Conservation (phyloP, 2,888 invertebrate genomes). For the Lymantria dispar region DNA sequence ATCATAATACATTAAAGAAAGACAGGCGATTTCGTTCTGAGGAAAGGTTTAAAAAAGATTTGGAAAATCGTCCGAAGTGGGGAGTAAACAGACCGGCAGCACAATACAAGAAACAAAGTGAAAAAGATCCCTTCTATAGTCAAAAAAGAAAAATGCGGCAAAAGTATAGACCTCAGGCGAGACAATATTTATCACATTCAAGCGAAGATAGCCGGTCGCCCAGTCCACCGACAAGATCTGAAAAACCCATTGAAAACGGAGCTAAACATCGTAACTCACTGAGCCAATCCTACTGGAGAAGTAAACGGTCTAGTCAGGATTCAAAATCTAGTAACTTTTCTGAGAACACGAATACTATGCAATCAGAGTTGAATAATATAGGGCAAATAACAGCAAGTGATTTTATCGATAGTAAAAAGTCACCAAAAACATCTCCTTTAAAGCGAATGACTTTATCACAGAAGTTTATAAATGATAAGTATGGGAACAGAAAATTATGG, state of each 20-base stretch:
- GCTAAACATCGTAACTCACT: conserved; percentile 69
- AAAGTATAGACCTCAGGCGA: conserved; percentile 83
- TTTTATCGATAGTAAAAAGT: conserved; percentile 57
- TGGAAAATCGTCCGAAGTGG: conserved; percentile 88
- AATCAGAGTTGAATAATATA: conserved; percentile 77
- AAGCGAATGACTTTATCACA: conserved; percentile 74
- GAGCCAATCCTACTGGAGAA: conserved; percentile 78
- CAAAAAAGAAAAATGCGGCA: conserved; percentile 86
- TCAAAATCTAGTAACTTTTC: conserved; percentile 53
- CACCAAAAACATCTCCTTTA: conserved; percentile 59
- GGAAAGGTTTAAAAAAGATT: conserved; percentile 79
- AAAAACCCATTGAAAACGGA: conserved; percentile 62
- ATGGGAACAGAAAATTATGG: conserved; percentile 77
- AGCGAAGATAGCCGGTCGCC: conserved; percentile 84
- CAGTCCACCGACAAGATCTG: conserved; percentile 73
- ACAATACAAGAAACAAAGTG: conserved; percentile 94
- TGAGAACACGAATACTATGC: conserved; percentile 60
- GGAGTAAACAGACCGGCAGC: conserved; percentile 89
- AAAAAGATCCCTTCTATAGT: conserved; percentile 92
- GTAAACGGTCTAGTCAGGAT: conserved; percentile 70
- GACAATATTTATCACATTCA: conserved; percentile 81
- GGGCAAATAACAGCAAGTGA: conserved; percentile 69
- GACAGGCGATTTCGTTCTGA: conserved; percentile 79
- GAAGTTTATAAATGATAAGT: conserved; percentile 80
- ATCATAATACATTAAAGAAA: conserved; percentile 76